Evolutionary conservation across 2,797 vertebrate genomes (phyloP), one percentile per base, ranked within the genome.

Genomic region (Poeciliopsis gracilis): DNA sequence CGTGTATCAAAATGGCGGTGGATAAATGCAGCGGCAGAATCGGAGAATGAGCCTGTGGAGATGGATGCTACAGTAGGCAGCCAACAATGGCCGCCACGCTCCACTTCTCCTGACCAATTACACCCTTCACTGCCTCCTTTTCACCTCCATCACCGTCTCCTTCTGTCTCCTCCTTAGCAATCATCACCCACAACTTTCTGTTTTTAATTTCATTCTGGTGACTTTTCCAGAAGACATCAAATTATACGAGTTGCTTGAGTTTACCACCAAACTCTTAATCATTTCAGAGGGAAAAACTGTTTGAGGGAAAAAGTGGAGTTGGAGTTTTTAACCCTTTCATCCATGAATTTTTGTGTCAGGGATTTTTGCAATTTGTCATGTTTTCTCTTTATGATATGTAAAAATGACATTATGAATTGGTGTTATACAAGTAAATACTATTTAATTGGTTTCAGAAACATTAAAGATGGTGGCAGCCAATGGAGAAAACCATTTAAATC

Each of bases 41-140:
- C 41, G 1, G 53, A 75, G 84, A 25, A 41, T 88, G 87, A 89
- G 86, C 87, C 80, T 72, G 77, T 72, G 71, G 84, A 83, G 87
- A 79, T 82, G 25, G 83, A 84, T 78, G 83, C 87, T 86, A 88
- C 89, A 91, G 88, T 84, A 77, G 85, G 80, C 85, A 87, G 84
- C 88, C 89, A 92, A 90, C 86, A 66, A 94, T 90, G 91, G 93
- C 94, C 92, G 92, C 92, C 92, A 93, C 72, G 84, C 83, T 79
- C 82, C 28, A 82, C 91, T 92, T 94, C 93, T 72, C 86, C 95
- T 89, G 86, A 82, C 81, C 92, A 91, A 95, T 96, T 95, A 94
- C 90, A 94, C 92, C 89, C 93, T 94, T 89, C 92, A 87, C 85
- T 92, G 91, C 87, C 79, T 89, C 85, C 77, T 79, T 67, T 83